Evolutionary conservation across 2,797 vertebrate species (phyloP).

Genomic region (Enteromius fasciolatus): DNA sequence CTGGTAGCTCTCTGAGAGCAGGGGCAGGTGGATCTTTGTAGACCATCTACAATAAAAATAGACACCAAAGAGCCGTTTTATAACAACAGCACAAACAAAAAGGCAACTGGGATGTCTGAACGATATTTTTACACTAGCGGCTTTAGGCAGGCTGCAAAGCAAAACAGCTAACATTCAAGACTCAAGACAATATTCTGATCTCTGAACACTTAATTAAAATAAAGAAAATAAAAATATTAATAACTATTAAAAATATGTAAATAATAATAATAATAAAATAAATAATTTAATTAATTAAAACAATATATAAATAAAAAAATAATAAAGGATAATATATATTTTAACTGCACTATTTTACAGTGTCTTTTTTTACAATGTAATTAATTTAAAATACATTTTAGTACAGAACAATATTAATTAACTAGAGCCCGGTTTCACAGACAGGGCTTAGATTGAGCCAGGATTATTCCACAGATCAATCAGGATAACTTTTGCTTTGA

Average conservation of each 20-base stretch:
- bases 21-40: conserved; percentile 81
- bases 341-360: not conserved
- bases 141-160: not conserved
- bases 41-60: conserved; percentile 73
- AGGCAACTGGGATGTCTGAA: not conserved
- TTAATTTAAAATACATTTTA: not conserved
- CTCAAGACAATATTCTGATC: not conserved
- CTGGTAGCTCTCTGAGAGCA: conserved; percentile 78
- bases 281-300: not conserved
- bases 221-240: no score
- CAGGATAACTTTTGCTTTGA: no score
- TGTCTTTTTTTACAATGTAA: not conserved
- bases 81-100: not conserved
- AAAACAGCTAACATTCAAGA: not conserved
- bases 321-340: not conserved
- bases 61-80: not conserved
- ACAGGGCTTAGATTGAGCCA: no score
- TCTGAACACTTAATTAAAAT: not conserved
- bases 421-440: not conserved
- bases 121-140: not conserved
- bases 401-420: not conserved
- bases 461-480: no score
- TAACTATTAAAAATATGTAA: no score
- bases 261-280: not conserved
- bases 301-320: not conserved